Conservation (phyloP, 92 coral and sea anemone species). For the Metridium senile region DNA sequence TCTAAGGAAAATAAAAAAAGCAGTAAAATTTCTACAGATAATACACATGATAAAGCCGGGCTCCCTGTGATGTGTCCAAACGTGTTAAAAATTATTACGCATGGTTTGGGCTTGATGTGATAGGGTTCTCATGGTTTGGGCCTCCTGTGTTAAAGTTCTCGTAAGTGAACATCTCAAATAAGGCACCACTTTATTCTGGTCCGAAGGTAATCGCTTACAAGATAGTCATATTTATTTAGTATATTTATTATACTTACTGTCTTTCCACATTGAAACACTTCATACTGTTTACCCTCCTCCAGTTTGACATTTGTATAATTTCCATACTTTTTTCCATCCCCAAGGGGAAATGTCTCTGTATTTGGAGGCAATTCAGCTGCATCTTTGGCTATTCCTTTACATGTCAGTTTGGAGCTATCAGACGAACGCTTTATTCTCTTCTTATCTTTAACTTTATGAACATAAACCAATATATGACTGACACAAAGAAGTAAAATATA, state of each 20-base stretch:
- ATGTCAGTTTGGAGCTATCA: background rate
- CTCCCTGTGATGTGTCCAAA: too few species aligned
- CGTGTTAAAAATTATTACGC: too few species aligned
- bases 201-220: too few species aligned
- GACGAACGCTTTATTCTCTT: background rate
- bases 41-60: too few species aligned
- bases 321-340: slow-evolving; percentile 41
- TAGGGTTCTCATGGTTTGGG: too few species aligned
- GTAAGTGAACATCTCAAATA: too few species aligned
- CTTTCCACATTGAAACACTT: background rate
- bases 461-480: background rate
- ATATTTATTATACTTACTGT: background rate
- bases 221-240: too few species aligned
- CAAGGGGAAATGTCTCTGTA: slow-evolving; percentile 8
- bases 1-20: too few species aligned
- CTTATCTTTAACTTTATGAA: background rate
- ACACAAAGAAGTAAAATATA: background rate
- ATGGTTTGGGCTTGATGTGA: too few species aligned
- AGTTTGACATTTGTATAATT: slow-evolving; percentile 36
- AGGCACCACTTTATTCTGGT: too few species aligned
- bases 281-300: slow-evolving; percentile 26
- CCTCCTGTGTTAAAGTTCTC: too few species aligned
- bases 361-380: background rate
- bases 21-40: too few species aligned
- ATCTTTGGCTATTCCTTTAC: background rate